Evolutionary conservation across 2,797 vertebrate species (phyloP).

Genomic region (Phrynocephalus forsythii): DNA sequence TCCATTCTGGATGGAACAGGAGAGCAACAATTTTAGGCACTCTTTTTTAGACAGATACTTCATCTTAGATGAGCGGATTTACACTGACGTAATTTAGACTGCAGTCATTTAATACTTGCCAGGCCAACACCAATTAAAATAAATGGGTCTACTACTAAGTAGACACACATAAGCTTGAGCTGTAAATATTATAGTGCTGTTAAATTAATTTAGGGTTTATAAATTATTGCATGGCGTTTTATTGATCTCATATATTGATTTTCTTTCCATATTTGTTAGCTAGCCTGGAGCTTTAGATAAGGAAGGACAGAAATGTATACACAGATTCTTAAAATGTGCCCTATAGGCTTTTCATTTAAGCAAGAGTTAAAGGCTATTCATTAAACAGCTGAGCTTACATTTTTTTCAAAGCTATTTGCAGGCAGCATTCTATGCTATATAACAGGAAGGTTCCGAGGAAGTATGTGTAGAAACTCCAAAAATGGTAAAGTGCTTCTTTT

Average conservation of each 20-base stretch:
- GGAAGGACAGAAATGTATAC: not conserved
- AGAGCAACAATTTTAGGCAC: not conserved
- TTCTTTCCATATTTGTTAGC: not conserved
- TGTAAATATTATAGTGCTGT: conserved; percentile 1
- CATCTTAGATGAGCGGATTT: not conserved
- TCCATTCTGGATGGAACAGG: not conserved
- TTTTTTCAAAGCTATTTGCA: conserved; percentile 41
- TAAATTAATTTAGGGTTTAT: conserved; percentile 1
- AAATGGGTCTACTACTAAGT: not conserved
- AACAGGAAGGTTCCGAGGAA: too few species aligned
- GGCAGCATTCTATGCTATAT: not conserved
- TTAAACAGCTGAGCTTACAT: conserved; percentile 36
- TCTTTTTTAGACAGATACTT: not conserved
- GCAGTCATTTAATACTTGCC: not conserved
- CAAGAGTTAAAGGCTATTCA: conserved; percentile 39
- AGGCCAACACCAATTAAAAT: not conserved
- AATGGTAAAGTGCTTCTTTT: too few species aligned
- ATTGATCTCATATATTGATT: conserved; percentile 22
- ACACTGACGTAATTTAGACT: not conserved
- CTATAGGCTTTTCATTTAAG: conserved; percentile 48
- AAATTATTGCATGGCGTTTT: conserved; percentile 15
- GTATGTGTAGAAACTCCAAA: too few species aligned
- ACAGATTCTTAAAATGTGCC: conserved; percentile 57
- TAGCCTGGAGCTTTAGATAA: not conserved
- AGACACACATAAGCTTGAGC: not conserved